Conservation (phyloP, 2,113 vertebrate species). For the Zapus hudsonius region DNA sequence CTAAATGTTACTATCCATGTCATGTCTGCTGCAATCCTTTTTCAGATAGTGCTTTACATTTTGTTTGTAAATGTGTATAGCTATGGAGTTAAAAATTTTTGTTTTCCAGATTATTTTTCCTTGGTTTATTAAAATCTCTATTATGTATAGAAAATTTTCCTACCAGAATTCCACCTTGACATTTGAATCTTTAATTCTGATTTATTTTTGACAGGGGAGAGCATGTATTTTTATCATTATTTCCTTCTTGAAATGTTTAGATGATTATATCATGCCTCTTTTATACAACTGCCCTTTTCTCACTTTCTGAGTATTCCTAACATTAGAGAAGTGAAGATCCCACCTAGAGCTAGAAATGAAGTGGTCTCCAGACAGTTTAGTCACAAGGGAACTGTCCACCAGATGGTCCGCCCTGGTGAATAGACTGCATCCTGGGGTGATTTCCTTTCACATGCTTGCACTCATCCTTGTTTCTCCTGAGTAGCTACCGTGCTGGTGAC, state of each 20-base stretch:
- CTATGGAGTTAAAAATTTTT: too few relatives aligned
- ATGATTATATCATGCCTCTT: background rate
- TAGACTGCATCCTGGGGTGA: background rate
- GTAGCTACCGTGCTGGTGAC: background rate
- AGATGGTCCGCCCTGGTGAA: background rate
- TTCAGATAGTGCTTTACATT: too few relatives aligned
- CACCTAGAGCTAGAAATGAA: background rate
- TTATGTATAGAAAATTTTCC: too few relatives aligned
- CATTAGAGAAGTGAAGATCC: background rate
- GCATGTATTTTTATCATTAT: background rate
- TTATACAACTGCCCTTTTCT: background rate
- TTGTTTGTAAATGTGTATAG: too few relatives aligned
- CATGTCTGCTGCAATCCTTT: too few relatives aligned
- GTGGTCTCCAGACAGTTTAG: background rate
- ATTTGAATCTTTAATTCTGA: too few relatives aligned
- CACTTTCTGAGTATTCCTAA: background rate
- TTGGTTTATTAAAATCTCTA: too few relatives aligned
- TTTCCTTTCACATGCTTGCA: background rate
- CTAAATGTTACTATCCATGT: too few relatives aligned
- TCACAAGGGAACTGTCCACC: background rate
- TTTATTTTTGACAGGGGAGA: background rate
- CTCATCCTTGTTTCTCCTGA: background rate
- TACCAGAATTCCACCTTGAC: too few relatives aligned
- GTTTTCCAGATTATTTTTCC: too few relatives aligned
- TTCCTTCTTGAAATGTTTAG: background rate